Conservation (phyloP, 2,888 invertebrate species). For the Meganola albula region DNA sequence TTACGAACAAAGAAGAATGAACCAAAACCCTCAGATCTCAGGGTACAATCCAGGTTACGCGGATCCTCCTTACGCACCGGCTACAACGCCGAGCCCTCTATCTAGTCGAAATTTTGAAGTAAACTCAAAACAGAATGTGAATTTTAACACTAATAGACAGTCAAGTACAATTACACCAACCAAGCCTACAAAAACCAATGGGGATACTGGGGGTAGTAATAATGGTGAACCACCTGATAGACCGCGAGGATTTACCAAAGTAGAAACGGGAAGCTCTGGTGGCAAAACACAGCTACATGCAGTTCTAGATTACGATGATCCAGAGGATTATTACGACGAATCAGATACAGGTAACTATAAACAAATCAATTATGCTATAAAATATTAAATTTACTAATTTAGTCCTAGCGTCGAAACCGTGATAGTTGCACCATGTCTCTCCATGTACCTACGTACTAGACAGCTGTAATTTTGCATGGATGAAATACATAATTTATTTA, state of each 20-base stretch:
- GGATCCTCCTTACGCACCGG: constrained; percentile 54
- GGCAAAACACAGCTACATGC: constrained; percentile 83
- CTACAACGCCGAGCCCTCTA: constrained; percentile 45
- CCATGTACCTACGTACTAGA: no score
- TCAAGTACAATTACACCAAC: constrained; percentile 40
- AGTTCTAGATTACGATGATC: constrained; percentile 82
- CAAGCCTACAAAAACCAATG: constrained; percentile 46
- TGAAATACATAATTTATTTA: no score
- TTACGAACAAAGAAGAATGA: constrained; percentile 59
- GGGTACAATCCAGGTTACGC: constrained; percentile 58
- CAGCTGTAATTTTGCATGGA: no score
- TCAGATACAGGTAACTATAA: constrained; percentile 73
- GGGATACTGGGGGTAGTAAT: constrained; percentile 71
- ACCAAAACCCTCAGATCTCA: constrained; percentile 40
- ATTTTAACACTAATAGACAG: constrained; percentile 37
- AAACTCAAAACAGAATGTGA: constrained; percentile 54
- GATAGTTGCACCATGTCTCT: no score
- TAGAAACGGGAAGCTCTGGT: constrained; percentile 74
- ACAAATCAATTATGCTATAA: no score
- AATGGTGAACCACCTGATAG: constrained; percentile 66
- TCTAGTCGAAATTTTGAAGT: constrained; percentile 67
- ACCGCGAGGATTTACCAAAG: constrained; percentile 81
- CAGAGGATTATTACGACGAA: constrained; percentile 78
- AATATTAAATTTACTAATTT: no score
- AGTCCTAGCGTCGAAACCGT: no score